A percentile compares a stretch with the other conserved stretches of the same genome.
These are phyloP conservation scores for Epinotia bilunana DNA, from an alignment of 2,888 invertebrate species.

Conservation along the genomic window DNA sequence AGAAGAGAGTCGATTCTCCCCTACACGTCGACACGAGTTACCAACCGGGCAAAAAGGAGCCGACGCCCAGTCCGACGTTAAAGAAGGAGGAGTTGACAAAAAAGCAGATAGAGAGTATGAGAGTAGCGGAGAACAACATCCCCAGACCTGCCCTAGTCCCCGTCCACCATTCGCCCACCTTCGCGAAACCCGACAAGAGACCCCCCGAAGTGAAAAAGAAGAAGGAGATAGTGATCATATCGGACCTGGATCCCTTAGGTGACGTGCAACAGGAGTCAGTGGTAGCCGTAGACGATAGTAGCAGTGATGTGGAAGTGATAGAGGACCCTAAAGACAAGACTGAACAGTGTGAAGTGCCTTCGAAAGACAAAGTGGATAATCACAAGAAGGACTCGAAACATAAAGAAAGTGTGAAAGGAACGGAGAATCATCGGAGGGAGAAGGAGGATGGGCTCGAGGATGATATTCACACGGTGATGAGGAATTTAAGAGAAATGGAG, in stretches of 20 bases:
- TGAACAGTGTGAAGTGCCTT: conserved; percentile 76
- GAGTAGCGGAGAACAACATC: conserved; percentile 72
- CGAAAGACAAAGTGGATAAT: conserved; percentile 64
- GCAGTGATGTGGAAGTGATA: conserved; percentile 79
- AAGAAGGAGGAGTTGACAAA: conserved; percentile 66
- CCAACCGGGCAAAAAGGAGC: conserved; percentile 63
- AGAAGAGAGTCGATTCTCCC: conserved; percentile 62
- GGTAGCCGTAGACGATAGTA: conserved; percentile 74
- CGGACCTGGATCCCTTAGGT: conserved; percentile 72
- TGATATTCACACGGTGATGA: conserved; percentile 72
- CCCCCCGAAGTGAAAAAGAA: conserved; percentile 76
- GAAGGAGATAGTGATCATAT: conserved; percentile 73
- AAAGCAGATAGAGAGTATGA: conserved; percentile 72
- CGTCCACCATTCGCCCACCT: conserved; percentile 75
- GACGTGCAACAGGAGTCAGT: conserved; percentile 67
- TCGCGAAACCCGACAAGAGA: conserved; percentile 76
- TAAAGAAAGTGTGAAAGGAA: conserved; percentile 49
- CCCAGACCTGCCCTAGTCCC: conserved; percentile 73
- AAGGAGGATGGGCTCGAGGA: conserved; percentile 65
- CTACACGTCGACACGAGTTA: conserved; percentile 71
- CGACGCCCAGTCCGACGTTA: conserved; percentile 62
- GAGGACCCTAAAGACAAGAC: conserved; percentile 67
- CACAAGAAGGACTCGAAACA: conserved; percentile 50
- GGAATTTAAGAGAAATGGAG: conserved; percentile 75
- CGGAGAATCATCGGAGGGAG: conserved; percentile 50